Percentiles rank a stretch among this genome's conserved stretches.
phyloP scores from a whole-genome alignment of 1,140 invertebrate species.

The Sipha flava region DNA sequence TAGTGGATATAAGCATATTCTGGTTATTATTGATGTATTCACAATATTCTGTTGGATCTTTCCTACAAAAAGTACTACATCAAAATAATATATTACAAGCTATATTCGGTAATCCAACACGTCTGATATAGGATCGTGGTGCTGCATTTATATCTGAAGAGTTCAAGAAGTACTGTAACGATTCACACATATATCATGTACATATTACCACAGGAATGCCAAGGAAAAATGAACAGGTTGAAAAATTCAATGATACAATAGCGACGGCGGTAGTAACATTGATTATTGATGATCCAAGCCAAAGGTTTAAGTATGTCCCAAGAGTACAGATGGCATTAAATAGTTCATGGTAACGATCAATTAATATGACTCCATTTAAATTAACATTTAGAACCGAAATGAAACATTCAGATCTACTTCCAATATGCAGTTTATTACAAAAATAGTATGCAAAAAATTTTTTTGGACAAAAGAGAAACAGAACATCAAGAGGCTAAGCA shows the following conservation, averaged over 20 bases:
- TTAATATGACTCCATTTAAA: background rate
- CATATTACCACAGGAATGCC: background rate
- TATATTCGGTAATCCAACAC: background rate
- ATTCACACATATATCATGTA: background rate
- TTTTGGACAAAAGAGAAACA: background rate
- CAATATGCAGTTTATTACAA: background rate
- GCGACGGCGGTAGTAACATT: background rate
- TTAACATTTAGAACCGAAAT: background rate
- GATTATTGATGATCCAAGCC: background rate
- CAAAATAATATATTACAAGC: background rate
- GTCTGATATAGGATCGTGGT: background rate
- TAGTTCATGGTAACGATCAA: background rate
- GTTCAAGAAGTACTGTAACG: background rate
- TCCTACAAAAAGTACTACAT: background rate
- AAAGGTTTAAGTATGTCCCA: background rate
- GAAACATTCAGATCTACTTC: background rate
- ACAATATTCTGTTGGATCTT: background rate
- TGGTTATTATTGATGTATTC: background rate
- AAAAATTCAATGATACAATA: background rate
- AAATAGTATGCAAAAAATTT: background rate
- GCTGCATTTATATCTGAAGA: background rate
- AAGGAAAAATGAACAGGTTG: background rate
- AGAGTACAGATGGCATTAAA: background rate
- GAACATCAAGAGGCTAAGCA: background rate
- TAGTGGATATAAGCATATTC: background rate